Evolutionary conservation across 2,888 invertebrate genomes (phyloP).

Genomic region (Nomada fabriciana): DNA sequence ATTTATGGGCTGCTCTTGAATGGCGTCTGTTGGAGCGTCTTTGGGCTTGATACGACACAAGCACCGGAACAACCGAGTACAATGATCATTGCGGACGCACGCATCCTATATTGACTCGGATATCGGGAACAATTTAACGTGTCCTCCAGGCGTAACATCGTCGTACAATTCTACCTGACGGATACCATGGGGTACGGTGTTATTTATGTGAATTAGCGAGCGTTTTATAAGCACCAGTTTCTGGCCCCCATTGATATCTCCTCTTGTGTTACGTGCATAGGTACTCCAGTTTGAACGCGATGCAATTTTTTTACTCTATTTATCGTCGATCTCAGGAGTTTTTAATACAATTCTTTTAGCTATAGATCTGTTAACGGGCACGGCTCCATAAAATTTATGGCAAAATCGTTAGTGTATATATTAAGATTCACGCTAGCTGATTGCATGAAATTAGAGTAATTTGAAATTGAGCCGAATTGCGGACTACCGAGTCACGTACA

Average conservation of each 20-base stretch:
- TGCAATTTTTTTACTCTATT: too few relatives aligned
- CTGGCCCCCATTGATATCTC: neutral
- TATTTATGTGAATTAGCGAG: constrained; percentile 52
- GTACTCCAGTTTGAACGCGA: neutral
- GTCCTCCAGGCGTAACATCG: constrained; percentile 67
- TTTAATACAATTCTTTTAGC: too few relatives aligned
- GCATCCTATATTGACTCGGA: constrained; percentile 19
- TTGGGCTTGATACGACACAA: constrained; percentile 59
- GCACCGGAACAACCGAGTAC: constrained; percentile 65
- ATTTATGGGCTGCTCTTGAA: constrained; percentile 58
- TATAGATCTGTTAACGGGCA: too few relatives aligned
- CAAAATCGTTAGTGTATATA: too few relatives aligned
- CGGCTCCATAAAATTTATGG: too few relatives aligned
- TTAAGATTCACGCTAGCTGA: constrained; percentile 16
- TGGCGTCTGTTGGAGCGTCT: constrained; percentile 56
- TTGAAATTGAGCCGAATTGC: constrained; percentile 48
- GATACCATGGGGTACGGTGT: constrained; percentile 8
- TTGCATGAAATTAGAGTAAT: constrained; percentile 40
- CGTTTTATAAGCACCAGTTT: constrained; percentile 3
- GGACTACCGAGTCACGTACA: constrained; percentile 48
- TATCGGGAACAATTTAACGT: constrained; percentile 52
- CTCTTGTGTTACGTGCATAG: neutral
- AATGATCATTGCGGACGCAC: constrained; percentile 65
- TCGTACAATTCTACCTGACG: constrained; percentile 33
- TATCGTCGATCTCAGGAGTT: too few relatives aligned